Conservation (phyloP, 2,888 invertebrate species). For the Lysandra coridon region DNA sequence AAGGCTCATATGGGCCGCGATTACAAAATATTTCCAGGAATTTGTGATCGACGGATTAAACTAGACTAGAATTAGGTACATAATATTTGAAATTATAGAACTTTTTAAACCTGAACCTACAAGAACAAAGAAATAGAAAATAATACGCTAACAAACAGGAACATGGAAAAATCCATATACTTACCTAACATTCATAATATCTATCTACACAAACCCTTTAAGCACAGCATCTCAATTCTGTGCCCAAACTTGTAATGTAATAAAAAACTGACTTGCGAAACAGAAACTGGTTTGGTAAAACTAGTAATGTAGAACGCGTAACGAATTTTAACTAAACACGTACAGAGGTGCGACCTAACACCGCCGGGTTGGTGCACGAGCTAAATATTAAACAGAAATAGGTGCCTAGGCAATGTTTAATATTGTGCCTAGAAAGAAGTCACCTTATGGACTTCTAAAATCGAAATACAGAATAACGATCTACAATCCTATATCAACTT, state of each 20-base stretch:
- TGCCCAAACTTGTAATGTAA: conserved; percentile 16
- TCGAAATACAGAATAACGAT: background rate
- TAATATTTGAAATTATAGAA: background rate
- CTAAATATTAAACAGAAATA: conserved; percentile 1
- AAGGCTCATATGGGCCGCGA: too few relatives aligned
- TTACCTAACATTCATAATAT: background rate
- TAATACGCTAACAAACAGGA: too few relatives aligned
- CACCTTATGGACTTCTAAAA: background rate
- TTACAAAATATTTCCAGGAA: too few relatives aligned
- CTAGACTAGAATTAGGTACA: background rate
- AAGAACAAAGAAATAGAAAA: too few relatives aligned
- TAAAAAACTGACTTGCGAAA: conserved; percentile 46
- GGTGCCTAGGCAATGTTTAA: background rate
- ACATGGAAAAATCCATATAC: background rate
- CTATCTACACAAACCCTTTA: background rate
- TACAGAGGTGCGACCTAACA: conserved; percentile 29
- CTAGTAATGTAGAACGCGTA: conserved; percentile 53
- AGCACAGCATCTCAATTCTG: background rate
- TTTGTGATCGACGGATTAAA: background rate
- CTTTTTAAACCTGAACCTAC: too few relatives aligned
- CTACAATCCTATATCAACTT: background rate
- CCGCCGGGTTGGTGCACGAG: background rate
- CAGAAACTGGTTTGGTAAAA: conserved; percentile 44
- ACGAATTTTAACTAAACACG: conserved; percentile 54
- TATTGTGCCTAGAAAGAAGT: background rate